Base-by-base conservation (phyloP, 2,797 vertebrate species). In the Aerospiza tachiro region DNA sequence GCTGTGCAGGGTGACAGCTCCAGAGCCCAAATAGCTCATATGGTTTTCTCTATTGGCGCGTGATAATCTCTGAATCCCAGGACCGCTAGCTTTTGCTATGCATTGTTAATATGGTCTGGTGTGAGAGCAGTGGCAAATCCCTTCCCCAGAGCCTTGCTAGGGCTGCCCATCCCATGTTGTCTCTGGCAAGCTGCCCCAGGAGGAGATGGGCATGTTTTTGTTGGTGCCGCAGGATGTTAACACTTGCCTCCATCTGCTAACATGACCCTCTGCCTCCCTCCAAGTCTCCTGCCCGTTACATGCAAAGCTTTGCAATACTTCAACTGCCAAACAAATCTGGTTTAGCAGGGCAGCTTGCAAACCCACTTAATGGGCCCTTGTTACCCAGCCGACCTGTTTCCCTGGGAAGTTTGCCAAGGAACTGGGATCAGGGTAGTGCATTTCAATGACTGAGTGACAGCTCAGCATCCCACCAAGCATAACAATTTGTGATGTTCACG, bases 41-140 rank as follows among this genome's bases (percentile, higher is more conserved):
- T 2, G 19, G 3, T 6, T 75, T 71, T 45, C 45, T 45, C 38
- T 38, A 6, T 25, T 67, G 87, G 49, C 62, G 12, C 19, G 5
- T 2, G 26, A 59, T 42, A 29, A 47, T 36, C 68, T 49, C 36
- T 0, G 11, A 25, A 38, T 8, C 35, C 28, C 20, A 9, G 65
- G 8, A 35, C 44, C 0, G 0, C 17, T 8, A 19, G 8, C 36
- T 82, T 67, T 44, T 10, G 21, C 25, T 31, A 0, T 12, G 36
- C 59, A 33, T 15, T 5, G 25, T 56, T 44, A n/a, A 13, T 11
- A 15, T 3, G 18, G 33, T 22, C 40, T 59, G 5, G 5, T 11
- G 35, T 13, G 44, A 29, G 13, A 23, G 49, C 3, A 2, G 25
- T 50, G 49, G 12, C 2, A 1, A 14, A 11, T 36, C 65, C 49